Conservation (phyloP, 2,888 invertebrate species). For the Phymatocera aterrima region DNA sequence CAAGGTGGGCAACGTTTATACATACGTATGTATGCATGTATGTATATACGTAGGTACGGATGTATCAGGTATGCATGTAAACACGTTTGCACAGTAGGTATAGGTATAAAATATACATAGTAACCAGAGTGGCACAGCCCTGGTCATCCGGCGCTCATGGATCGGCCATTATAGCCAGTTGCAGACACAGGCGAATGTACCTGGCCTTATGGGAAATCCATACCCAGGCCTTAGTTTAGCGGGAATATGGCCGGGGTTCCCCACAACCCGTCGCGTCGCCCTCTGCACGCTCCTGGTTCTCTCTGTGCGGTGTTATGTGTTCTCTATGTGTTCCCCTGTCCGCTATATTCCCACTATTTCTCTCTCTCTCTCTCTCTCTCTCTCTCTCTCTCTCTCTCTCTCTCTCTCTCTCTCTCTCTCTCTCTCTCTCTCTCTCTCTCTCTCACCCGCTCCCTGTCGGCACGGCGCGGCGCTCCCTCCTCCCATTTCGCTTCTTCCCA, state of each 20-base stretch:
- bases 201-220: slow-evolving; percentile 73
- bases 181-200: slow-evolving; percentile 66
- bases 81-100: background rate
- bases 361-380: no score
- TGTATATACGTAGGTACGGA: no score
- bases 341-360: no score
- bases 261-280: slow-evolving; percentile 24
- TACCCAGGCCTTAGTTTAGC: slow-evolving; percentile 63
- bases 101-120: background rate
- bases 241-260: slow-evolving; percentile 42
- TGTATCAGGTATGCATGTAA: no score
- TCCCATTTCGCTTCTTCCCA: slow-evolving; percentile 18
- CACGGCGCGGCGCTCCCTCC: slow-evolving; percentile 30
- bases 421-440: slow-evolving; percentile 32
- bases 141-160: slow-evolving; percentile 52
- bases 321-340: no score
- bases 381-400: no score
- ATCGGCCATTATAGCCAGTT: slow-evolving; percentile 70
- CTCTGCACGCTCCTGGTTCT: background rate
- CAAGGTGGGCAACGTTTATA: background rate
- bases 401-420: no score
- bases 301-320: no score
- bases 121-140: background rate
- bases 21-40: no score
- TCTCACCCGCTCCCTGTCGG: background rate